Conservation (phyloP, 2,113 vertebrate genomes). For the Prunella himalayana region DNA sequence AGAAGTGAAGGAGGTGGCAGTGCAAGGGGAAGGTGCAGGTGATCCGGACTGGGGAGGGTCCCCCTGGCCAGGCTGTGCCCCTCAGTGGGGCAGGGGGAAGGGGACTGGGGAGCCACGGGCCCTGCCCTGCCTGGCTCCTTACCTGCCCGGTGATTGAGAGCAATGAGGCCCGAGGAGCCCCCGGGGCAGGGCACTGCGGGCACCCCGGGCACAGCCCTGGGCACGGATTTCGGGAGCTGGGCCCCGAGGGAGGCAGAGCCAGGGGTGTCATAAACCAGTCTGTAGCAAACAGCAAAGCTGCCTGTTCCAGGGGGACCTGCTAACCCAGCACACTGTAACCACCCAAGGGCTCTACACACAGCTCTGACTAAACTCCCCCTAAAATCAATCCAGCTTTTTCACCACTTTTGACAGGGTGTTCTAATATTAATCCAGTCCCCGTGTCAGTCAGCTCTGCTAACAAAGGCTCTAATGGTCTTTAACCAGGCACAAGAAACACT, state of each 20-base stretch:
- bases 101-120: neutral
- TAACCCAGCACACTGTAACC: conserved; percentile 51
- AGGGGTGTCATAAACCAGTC: neutral
- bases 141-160: fast-evolving
- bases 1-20: conserved; percentile 53
- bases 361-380: conserved; percentile 68
- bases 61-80: neutral
- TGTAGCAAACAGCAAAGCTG: conserved; percentile 48
- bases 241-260: neutral
- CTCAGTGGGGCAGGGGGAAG: fast-evolving
- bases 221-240: fast-evolving
- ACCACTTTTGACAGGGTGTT: conserved; percentile 72
- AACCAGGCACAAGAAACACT: conserved; percentile 62
- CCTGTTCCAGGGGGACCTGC: conserved; percentile 53
- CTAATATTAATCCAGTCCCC: conserved; percentile 76
- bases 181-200: fast-evolving
- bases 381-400: conserved; percentile 74
- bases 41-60: neutral
- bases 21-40: conserved; percentile 8
- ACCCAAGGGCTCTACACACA: conserved; percentile 64
- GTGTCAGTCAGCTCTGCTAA: conserved; percentile 64
- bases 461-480: conserved; percentile 72
- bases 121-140: neutral
- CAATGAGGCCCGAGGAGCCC: too few species aligned
- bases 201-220: fast-evolving